A percentile compares a stretch with the other conserved stretches of the same genome.
Conservation (phyloP, 1,140 invertebrate genomes). For the Drosophila suzukii region DNA sequence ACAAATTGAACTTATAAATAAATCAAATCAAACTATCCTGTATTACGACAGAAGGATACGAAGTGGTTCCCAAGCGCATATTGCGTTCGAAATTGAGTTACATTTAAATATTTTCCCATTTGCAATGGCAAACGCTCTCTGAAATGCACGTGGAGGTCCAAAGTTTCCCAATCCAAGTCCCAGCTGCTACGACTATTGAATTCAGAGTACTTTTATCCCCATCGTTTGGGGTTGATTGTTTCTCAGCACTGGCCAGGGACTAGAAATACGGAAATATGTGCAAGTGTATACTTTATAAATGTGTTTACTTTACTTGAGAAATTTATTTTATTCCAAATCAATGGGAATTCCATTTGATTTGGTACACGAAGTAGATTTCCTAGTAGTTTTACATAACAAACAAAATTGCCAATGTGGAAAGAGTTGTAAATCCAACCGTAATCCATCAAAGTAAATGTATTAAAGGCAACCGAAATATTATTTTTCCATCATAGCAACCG, state of each 20-base stretch:
- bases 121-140: conserved; percentile 30
- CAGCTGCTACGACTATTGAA: conserved; percentile 17
- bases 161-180: conserved; percentile 1
- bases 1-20: conserved; percentile 81
- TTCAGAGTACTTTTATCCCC: conserved; percentile 20
- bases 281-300: conserved; percentile 38
- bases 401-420: not conserved
- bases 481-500: too few species aligned
- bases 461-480: not conserved
- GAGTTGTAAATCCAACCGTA: not conserved
- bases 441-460: not conserved
- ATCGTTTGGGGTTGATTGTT: conserved; percentile 27
- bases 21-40: conserved; percentile 78
- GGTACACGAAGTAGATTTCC: not conserved
- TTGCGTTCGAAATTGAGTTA: conserved; percentile 74
- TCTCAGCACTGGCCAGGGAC: not conserved
- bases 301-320: conserved; percentile 4
- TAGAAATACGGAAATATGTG: conserved; percentile 2
- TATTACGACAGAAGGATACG: conserved; percentile 37
- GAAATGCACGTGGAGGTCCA: conserved; percentile 30
- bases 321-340: conserved; percentile 16
- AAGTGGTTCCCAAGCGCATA: conserved; percentile 46
- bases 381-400: not conserved
- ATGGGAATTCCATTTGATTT: conserved; percentile 17
- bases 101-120: conserved; percentile 73